Percentiles rank a stretch among this genome's conserved stretches.
Conservation (phyloP, 1,140 invertebrate genomes). For the Anthonomus grandis region DNA sequence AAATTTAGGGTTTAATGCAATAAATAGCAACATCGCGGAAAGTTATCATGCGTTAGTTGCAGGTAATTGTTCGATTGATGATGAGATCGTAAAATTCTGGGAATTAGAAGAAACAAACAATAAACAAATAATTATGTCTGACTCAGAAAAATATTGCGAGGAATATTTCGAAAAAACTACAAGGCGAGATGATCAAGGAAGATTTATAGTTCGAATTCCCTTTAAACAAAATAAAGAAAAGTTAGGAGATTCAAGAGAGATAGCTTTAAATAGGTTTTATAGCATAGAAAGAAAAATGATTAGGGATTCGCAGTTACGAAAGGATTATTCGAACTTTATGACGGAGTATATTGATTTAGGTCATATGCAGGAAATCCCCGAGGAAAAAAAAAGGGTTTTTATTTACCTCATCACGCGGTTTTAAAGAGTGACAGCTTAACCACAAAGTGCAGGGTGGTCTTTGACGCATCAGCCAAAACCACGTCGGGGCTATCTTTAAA, state of each 20-base stretch:
- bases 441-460: constrained; percentile 43
- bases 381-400: constrained; percentile 20
- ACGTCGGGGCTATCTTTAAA: constrained; percentile 46
- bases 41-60: not conserved
- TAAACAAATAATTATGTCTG: constrained; percentile 5
- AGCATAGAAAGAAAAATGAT: constrained; percentile 7
- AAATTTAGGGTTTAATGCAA: not conserved
- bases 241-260: constrained; percentile 12
- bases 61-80: constrained; percentile 7
- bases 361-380: constrained; percentile 3
- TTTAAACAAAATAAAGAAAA: constrained; percentile 7
- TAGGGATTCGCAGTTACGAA: not conserved
- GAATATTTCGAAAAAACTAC: constrained; percentile 12
- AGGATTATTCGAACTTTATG: constrained; percentile 12
- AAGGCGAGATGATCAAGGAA: not conserved
- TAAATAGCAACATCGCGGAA: not conserved
- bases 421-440: constrained; percentile 32
- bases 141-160: constrained; percentile 10
- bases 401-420: constrained; percentile 47
- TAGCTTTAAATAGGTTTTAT: constrained; percentile 11
- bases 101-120: constrained; percentile 8
- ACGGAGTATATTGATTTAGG: constrained; percentile 10
- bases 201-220: constrained; percentile 9
- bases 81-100: constrained; percentile 17
- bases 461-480: constrained; percentile 44